Percentiles rank a stretch among this genome's conserved stretches.
Evolutionary conservation across 2,797 vertebrate species (phyloP).

Genomic region (Atherinosoma microstoma): DNA sequence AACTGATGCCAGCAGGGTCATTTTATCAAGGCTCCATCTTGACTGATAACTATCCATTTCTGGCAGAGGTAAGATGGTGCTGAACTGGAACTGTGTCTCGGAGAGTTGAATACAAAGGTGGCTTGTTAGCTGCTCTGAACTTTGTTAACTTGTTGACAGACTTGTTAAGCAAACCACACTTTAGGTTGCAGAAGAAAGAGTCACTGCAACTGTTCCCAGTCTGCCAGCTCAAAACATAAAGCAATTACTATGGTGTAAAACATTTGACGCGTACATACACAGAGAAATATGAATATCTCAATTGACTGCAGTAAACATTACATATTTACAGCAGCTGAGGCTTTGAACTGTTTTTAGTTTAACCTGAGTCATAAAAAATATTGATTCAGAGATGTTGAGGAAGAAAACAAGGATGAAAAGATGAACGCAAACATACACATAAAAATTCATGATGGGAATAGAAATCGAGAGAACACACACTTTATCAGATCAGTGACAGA

Average conservation of each 20-base stretch:
- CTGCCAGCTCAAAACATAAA: background rate
- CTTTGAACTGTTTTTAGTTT: conserved; percentile 2
- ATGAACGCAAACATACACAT: background rate
- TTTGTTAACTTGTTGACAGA: background rate
- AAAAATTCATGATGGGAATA: background rate
- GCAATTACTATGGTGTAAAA: background rate
- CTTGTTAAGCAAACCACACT: background rate
- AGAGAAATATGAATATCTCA: background rate
- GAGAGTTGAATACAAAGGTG: background rate
- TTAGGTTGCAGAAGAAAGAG: background rate
- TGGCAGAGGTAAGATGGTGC: background rate
- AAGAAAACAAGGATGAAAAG: background rate
- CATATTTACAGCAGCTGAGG: conserved; percentile 1
- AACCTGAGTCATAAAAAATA: conserved; percentile 4
- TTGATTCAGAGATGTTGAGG: conserved; percentile 1
- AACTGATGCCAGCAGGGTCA: background rate
- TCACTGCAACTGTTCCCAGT: background rate
- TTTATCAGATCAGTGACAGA: conserved; percentile 33
- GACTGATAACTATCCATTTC: background rate
- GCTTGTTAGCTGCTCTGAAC: background rate
- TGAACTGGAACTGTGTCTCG: background rate
- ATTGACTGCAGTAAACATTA: background rate
- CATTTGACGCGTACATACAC: background rate
- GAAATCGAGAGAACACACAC: conserved; percentile 15
- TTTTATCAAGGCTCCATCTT: background rate